Conservation (phyloP, 2,113 vertebrate species). For the Nasalis larvatus region DNA sequence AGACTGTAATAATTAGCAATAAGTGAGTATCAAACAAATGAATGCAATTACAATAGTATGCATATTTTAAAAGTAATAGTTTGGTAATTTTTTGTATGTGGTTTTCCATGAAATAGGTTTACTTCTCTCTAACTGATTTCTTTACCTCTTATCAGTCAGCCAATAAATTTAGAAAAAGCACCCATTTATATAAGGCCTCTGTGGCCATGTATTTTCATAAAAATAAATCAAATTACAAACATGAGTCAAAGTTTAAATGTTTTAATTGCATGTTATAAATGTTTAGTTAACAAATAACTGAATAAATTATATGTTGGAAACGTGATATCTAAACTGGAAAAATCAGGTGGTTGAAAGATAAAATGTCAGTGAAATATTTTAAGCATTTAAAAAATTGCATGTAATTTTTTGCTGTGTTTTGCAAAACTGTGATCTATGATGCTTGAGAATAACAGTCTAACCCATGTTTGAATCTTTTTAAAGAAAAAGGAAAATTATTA, state of each 20-base stretch:
- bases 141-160: background rate
- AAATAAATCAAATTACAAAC: constrained; percentile 12
- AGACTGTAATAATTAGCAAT: background rate
- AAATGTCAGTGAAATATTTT: background rate
- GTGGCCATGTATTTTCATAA: background rate
- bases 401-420: background rate
- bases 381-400: background rate
- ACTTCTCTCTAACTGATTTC: background rate
- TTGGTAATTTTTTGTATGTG: background rate
- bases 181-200: background rate
- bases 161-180: background rate
- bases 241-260: background rate
- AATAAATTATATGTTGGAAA: background rate
- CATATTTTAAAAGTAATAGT: background rate
- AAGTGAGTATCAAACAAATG: background rate
- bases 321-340: background rate
- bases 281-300: background rate
- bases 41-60: background rate
- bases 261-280: background rate
- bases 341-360: background rate
- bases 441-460: background rate
- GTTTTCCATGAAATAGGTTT: background rate
- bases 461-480: background rate
- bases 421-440: background rate
- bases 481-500: background rate